Evolutionary conservation across 2,888 invertebrate genomes (phyloP).

Genomic region (Eupelmus urozonus): DNA sequence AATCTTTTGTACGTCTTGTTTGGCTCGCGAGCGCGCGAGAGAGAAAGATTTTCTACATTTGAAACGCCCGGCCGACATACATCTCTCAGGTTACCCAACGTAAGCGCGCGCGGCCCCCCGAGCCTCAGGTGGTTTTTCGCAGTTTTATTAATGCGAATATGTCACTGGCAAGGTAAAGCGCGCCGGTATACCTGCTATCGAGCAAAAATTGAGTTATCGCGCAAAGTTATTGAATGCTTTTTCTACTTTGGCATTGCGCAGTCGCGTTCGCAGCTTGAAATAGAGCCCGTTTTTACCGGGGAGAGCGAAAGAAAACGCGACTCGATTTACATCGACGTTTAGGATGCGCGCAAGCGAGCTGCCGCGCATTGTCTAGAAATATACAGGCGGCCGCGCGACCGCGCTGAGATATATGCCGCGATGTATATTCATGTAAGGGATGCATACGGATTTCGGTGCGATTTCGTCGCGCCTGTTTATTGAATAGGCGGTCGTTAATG

Average conservation of each 20-base stretch:
- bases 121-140: slow-evolving; percentile 34
- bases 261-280: no score
- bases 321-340: slow-evolving; percentile 23
- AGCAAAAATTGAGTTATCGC: slow-evolving; percentile 31
- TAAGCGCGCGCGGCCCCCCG: not conserved
- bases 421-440: not conserved
- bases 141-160: slow-evolving; percentile 34
- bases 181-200: slow-evolving; percentile 4
- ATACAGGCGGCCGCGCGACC: not conserved
- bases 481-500: no score
- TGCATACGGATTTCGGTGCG: slow-evolving; percentile 10
- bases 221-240: not conserved
- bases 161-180: not conserved
- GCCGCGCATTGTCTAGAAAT: slow-evolving; percentile 5
- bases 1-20: not conserved
- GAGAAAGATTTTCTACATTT: not conserved
- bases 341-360: slow-evolving; percentile 9
- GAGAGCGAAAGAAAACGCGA: no score
- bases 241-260: no score
- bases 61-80: not conserved
- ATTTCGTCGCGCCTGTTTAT: not conserved
- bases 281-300: no score
- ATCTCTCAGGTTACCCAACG: no score
- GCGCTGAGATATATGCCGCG: not conserved
- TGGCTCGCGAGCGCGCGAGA: not conserved